Evolutionary conservation across 2,888 invertebrate genomes (phyloP).

Genomic region (Ctenicera cuprea): DNA sequence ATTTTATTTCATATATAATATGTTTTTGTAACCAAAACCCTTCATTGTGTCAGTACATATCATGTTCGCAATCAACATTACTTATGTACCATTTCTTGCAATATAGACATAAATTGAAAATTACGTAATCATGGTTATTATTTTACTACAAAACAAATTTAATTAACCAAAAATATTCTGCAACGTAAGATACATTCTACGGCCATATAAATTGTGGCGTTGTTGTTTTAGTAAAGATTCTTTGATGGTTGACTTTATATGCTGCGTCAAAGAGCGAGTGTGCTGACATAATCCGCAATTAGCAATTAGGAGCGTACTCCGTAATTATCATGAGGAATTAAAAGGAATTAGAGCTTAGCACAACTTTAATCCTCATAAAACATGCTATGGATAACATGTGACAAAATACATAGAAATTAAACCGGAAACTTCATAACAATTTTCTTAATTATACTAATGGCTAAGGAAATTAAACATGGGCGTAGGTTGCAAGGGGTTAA

Average conservation of each 20-base stretch:
- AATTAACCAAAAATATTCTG: no score
- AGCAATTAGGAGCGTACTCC: constrained; percentile 21
- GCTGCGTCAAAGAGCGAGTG: constrained; percentile 5
- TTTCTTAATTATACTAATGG: neutral
- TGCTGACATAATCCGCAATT: constrained; percentile 30
- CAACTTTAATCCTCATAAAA: constrained; percentile 20
- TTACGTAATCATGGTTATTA: no score
- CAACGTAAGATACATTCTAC: neutral
- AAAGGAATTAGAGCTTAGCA: constrained; percentile 29
- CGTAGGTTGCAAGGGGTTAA: no score
- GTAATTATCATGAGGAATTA: constrained; percentile 26
- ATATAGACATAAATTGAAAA: no score
- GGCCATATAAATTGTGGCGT: neutral
- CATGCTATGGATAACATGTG: constrained; percentile 13
- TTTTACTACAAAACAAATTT: no score
- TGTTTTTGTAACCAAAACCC: no score
- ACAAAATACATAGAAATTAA: constrained; percentile 14
- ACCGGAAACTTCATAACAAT: neutral
- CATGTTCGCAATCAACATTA: no score
- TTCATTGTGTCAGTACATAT: no score
- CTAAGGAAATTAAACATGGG: no score
- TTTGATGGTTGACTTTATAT: neutral
- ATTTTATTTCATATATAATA: no score
- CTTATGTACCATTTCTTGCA: no score
- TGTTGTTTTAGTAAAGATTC: neutral